Percentiles rank a stretch among this genome's conserved stretches.
Evolutionary conservation across 2,797 vertebrate species (phyloP).

Genomic region (Enteromius argenteus): DNA sequence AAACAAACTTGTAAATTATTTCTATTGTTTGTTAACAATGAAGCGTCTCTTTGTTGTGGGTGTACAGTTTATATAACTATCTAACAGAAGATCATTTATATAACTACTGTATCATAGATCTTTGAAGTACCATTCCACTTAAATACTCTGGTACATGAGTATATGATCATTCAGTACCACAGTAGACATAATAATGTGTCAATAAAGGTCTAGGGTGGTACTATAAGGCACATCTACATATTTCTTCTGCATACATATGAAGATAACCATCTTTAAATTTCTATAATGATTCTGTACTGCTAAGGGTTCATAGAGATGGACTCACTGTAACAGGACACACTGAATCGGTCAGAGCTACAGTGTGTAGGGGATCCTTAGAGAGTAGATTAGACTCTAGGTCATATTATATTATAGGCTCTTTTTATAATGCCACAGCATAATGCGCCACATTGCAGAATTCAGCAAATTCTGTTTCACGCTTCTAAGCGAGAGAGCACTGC

Average conservation of each 20-base stretch:
- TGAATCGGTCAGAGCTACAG: conserved; percentile 7
- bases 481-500: conserved; percentile 38
- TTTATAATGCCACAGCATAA: conserved; percentile 52
- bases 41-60: not conserved
- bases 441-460: conserved; percentile 47
- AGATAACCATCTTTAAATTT: not conserved
- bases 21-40: not conserved
- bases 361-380: conserved; percentile 22
- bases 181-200: not conserved
- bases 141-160: not conserved
- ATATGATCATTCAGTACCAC: not conserved
- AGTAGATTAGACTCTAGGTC: conserved; percentile 37
- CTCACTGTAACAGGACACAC: conserved; percentile 3
- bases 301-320: not conserved
- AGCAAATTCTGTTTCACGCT: conserved; percentile 44
- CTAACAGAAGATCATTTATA: not conserved
- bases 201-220: not conserved
- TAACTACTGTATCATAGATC: not conserved
- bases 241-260: not conserved
- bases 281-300: conserved; percentile 3
- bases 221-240: not conserved
- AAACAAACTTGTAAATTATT: not conserved
- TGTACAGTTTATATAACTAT: not conserved
- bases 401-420: conserved; percentile 52
- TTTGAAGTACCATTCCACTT: not conserved